A percentile compares a stretch with the other conserved stretches of the same genome.
phyloP scores from a whole-genome alignment of 2,113 vertebrate species.

The Platysternon megacephalum region DNA sequence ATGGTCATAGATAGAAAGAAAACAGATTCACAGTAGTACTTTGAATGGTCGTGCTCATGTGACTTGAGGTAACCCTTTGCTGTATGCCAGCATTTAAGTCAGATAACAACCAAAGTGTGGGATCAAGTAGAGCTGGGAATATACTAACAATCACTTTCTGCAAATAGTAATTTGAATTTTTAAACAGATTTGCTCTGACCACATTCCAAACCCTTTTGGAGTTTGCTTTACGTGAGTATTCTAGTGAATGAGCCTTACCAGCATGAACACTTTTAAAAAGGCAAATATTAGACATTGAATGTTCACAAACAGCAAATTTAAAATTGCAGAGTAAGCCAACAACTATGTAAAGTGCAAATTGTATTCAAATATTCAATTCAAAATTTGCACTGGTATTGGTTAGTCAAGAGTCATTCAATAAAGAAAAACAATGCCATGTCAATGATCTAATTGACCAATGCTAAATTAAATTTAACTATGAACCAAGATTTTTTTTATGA shows the following conservation, averaged over 20 bases:
- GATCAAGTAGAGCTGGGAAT: background rate
- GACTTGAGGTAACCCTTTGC: background rate
- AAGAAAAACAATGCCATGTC: background rate
- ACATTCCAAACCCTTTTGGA: background rate
- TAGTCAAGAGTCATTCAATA: background rate
- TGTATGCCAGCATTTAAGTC: background rate
- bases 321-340: background rate
- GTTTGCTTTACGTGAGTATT: background rate
- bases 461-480: background rate
- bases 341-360: background rate
- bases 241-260: background rate
- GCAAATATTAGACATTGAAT: background rate
- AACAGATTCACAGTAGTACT: rapidly evolving
- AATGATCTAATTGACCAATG: background rate
- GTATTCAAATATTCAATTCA: background rate
- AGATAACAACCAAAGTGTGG: background rate
- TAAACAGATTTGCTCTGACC: background rate
- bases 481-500: background rate
- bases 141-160: background rate
- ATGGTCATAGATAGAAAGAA: background rate
- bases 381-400: background rate
- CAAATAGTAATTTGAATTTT: background rate
- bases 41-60: background rate
- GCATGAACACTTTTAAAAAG: background rate
- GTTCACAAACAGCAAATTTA: background rate